Conservation (phyloP, 1,140 invertebrate genomes). For the Magallana ariakensis region DNA sequence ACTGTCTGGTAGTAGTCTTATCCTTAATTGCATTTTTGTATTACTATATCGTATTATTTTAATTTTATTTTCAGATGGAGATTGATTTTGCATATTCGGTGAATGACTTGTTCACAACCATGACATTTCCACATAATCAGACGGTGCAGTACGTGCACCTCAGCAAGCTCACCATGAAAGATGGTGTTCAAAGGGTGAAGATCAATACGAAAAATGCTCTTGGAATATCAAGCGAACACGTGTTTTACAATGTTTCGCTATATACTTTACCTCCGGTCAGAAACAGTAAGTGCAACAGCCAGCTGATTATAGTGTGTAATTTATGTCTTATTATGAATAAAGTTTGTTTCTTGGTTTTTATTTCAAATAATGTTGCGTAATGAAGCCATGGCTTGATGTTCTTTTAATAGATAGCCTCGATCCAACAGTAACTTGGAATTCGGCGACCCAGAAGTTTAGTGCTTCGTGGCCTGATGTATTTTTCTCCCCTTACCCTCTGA, state of each 20-base stretch:
- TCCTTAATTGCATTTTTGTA: too few relatives aligned
- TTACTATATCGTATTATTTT: neutral
- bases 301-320: too few relatives aligned
- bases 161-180: neutral
- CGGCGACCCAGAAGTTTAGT: neutral
- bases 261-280: neutral
- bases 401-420: neutral
- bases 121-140: slow-evolving; percentile 19
- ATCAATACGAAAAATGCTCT: slow-evolving; percentile 10
- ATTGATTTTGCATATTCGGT: neutral
- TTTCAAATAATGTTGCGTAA: too few relatives aligned
- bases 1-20: neutral
- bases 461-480: slow-evolving; percentile 50
- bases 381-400: neutral
- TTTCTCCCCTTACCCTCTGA: neutral
- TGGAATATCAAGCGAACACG: slow-evolving; percentile 17
- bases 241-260: slow-evolving; percentile 16
- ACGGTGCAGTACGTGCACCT: neutral
- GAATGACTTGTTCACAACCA: neutral
- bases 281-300: neutral
- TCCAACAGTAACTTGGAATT: neutral
- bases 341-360: too few relatives aligned
- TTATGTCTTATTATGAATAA: too few relatives aligned
- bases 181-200: slow-evolving; percentile 3
- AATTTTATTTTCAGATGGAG: slow-evolving; percentile 1